These are phyloP conservation scores for Amphimedon queenslandica DNA, from an alignment of 37 sponge, comb jelly and placozoan genomes.

Conservation along the genomic window DNA sequence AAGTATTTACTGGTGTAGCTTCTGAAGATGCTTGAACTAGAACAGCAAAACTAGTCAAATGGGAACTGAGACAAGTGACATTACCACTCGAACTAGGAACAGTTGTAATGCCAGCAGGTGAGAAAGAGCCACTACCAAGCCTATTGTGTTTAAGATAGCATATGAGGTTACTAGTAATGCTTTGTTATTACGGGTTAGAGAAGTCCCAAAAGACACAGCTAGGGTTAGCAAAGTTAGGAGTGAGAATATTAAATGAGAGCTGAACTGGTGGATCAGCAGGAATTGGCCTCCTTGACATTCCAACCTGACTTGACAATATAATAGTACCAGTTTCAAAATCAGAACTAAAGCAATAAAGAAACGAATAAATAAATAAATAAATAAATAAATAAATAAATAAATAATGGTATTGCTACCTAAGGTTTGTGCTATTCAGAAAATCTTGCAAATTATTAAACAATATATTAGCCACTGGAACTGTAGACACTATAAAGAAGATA, in stretches of 20 bases:
- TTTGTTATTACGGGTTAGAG: neutral
- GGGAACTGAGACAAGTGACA: constrained; percentile 27
- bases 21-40: constrained; percentile 67
- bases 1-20: too few species aligned
- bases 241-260: neutral
- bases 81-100: neutral
- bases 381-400: too few species aligned
- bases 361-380: too few species aligned
- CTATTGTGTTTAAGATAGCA: neutral
- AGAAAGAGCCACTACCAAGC: constrained; percentile 41
- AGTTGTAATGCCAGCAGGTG: constrained; percentile 24
- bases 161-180: too few species aligned
- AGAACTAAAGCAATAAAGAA: neutral
- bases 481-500: too few species aligned
- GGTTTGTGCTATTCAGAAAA: neutral
- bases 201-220: neutral
- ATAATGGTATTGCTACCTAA: neutral
- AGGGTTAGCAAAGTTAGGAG: neutral
- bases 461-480: neutral
- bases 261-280: neutral
- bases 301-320: neutral
- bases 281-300: neutral
- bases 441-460: neutral
- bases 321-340: neutral
- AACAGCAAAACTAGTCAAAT: constrained; percentile 66